Conservation (phyloP, 2,888 invertebrate species). For the Hanleya hanleyi region DNA sequence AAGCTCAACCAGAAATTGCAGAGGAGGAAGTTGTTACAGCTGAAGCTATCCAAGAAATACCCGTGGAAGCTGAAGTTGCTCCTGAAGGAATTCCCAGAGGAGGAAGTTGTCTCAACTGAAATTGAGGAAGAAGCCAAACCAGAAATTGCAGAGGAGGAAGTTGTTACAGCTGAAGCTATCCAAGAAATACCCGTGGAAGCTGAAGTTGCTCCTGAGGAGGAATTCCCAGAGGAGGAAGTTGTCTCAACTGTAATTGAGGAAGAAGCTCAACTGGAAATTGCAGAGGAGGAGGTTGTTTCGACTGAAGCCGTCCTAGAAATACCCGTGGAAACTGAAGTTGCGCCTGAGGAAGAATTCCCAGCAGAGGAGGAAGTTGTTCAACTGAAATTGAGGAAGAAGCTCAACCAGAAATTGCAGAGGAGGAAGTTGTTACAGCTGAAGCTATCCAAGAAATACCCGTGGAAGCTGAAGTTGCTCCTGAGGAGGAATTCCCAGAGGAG, state of each 20-base stretch:
- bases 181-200: neutral
- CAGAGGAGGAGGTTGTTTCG: neutral
- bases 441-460: neutral
- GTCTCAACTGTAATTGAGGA: conserved; percentile 1
- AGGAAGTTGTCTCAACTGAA: neutral
- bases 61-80: neutral
- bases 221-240: neutral
- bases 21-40: neutral
- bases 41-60: neutral
- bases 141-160: neutral
- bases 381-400: conserved; percentile 3
- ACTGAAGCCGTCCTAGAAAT: neutral
- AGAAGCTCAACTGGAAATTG: neutral
- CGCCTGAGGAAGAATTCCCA: neutral
- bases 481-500: neutral
- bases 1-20: neutral
- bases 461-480: neutral
- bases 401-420: neutral
- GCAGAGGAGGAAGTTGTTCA: neutral
- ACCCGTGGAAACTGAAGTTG: neutral
- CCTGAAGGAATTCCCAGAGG: neutral
- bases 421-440: neutral
- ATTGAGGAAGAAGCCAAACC: neutral
- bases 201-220: neutral
- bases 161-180: neutral